Base-by-base conservation (phyloP, 2,888 invertebrate species). In the Cacoxenus indagator region DNA sequence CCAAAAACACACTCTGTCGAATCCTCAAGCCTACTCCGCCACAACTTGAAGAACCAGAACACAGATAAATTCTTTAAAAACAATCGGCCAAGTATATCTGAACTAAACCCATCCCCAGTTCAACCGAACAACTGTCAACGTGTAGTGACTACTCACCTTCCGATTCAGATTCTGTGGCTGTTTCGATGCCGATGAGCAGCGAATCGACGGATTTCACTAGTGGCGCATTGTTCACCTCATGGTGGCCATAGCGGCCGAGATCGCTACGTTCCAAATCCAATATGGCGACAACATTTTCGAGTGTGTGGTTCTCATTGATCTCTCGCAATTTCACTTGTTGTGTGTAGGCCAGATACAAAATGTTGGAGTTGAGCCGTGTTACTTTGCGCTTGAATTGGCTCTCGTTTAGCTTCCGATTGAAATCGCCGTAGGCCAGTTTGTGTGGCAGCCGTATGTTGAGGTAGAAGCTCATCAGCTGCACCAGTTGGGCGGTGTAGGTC, bases 401-500 rank as follows among this genome's bases (percentile, higher is more conserved):
- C 82, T 93, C 92, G 59, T 90, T 91, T 86, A 94, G 89, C 83
- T 91, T 92, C 75, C 91, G 91, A 85, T 94, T 93, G 89, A 96
- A 96, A 61, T 80, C 80, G 0, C 92, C 91, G 84, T 92, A 93
- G 66, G 90, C 89, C 78, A 93, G 88, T 87, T 92, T 92, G 77
- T 93, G 92, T 45, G 97, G 97, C 85, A 97, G 90, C 74, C 93
- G 90, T 66, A 94, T 91, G 89, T 96, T 95, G 72, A 97, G 90
- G 86, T 94, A 94, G 90, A 93, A 95, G 62, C 96, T 94, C 75
- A 96, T 89, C 75, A 96, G 90, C 84, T 93, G 92, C 57, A 94
- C 91, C 76, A 97, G 90, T 89, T 97, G 97, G 68, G 96, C 93
- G 48, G 94, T 93, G 86, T 96, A 95, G 51, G 94, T 93, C 54